Base-by-base conservation (phyloP, 2,888 invertebrate species). In the Dascillus cervinus region DNA sequence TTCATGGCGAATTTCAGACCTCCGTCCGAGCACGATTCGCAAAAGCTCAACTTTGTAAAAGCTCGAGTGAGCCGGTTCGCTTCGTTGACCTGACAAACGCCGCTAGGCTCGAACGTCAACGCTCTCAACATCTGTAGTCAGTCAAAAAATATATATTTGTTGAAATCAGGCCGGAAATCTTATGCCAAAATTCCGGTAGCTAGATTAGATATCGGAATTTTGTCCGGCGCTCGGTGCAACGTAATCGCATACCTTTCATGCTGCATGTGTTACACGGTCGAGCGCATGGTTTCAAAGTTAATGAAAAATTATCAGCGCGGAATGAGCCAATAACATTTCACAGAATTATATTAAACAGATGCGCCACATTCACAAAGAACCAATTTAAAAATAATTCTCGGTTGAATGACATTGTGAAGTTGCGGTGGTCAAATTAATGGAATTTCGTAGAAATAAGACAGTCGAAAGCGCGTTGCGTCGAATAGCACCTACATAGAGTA, bases 321-420 rank as follows among this genome's bases (percentile, higher is more conserved):
- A 53, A 52, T 50, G 49, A 49, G 49, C 46, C 49, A 46, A 50
- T 47, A 51, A 53, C 49, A 52, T 50, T 52, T 49, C 44, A 46
- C 44, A 39, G 45, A 46, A 48, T 46, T 46, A 47, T 43, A 52
- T 52, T 49, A 47, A 40, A 37, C 37, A 33, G 37, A 39, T 47
- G 40, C 40, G 42, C 38, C 39, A 38, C 38, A 32, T 42, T 41
- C 34, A 39, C 29, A n/a, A n/a, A n/a, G 30, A 36, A 42, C 39
- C 34, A 44, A 46, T 46, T 43, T 42, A 39, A 42, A 47, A 48
- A 47, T 48, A 48, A 45, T 42, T 32, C 20, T 32, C 32, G 32
- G 26, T 32, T 21, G 10, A 32, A 17, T 26, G 26, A 11, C 20
- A 32, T n/a, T 32, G 22, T 32, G 26, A 32, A 32, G 32, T 32